Conservation (phyloP, 2,113 vertebrate genomes). For the Brachyistius frenatus region DNA sequence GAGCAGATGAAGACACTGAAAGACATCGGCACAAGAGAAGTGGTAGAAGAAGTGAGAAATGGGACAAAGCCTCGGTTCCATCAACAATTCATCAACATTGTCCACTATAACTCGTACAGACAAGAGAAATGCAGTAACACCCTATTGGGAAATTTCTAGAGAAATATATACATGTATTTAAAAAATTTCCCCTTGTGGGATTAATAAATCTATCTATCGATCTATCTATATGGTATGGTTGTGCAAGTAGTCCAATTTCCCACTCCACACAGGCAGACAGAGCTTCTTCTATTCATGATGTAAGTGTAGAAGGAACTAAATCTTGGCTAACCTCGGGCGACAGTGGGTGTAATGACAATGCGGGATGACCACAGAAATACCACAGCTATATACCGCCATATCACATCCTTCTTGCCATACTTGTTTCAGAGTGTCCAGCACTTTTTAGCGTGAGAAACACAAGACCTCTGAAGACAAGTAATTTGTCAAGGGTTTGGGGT, state of each 20-base stretch:
- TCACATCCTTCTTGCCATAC: conserved; percentile 46
- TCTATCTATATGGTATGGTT: conserved; percentile 7
- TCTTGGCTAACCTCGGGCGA: conserved; percentile 63
- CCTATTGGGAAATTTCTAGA: conserved; percentile 26
- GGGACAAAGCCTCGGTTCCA: too few relatives aligned
- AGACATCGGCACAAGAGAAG: not conserved
- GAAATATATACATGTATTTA: not conserved
- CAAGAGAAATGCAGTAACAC: not conserved
- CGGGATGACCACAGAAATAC: conserved; percentile 61
- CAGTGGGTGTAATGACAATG: conserved; percentile 72
- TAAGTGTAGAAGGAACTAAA: conserved; percentile 27
- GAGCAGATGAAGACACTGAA: not conserved
- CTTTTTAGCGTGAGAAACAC: conserved; percentile 62
- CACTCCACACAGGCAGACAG: not conserved
- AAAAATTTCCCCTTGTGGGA: too few relatives aligned
- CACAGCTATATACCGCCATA: conserved; percentile 40
- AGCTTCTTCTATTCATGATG: conserved; percentile 39
- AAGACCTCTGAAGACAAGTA: conserved; percentile 19
- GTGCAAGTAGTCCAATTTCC: not conserved
- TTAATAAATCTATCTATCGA: too few relatives aligned
- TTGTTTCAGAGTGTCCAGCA: conserved; percentile 34
- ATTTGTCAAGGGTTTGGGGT: conserved; percentile 16
- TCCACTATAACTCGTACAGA: not conserved
- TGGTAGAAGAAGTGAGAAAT: not conserved
- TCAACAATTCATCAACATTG: not conserved